These are phyloP conservation scores for Donacobius atricapilla DNA, from an alignment of 2,113 vertebrate genomes.

Conservation along the genomic window DNA sequence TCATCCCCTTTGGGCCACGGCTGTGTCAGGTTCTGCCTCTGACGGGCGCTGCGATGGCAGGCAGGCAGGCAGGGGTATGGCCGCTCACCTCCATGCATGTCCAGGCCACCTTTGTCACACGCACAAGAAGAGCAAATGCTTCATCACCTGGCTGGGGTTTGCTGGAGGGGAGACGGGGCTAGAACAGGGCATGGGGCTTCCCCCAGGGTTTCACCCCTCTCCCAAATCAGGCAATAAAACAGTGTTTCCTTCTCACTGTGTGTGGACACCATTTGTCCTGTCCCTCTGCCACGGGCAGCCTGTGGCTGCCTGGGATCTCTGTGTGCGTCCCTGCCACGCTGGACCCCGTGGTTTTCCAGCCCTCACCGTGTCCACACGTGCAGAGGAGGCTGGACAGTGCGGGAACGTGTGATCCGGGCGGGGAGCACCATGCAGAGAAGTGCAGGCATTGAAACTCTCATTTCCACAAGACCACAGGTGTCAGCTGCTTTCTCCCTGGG, in stretches of 20 bases:
- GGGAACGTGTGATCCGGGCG: fast-evolving
- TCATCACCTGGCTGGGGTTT: background rate
- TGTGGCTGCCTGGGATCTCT: background rate
- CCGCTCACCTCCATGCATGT: background rate
- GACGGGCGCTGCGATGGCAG: background rate
- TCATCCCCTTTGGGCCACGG: background rate
- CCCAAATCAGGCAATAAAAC: conserved; percentile 49
- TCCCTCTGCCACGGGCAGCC: background rate
- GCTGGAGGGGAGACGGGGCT: background rate
- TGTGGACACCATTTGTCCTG: background rate
- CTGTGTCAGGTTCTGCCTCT: background rate
- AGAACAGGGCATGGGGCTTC: background rate
- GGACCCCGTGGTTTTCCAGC: background rate
- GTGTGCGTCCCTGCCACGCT: fast-evolving
- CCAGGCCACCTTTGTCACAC: background rate
- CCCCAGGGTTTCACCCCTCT: background rate
- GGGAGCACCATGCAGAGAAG: background rate
- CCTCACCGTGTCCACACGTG: fast-evolving
- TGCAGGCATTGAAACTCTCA: background rate
- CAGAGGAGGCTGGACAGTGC: background rate
- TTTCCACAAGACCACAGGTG: fast-evolving
- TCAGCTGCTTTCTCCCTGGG: background rate
- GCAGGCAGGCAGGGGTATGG: background rate
- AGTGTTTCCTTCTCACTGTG: conserved; percentile 1
- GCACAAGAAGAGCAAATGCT: background rate